These are phyloP conservation scores for Echeneis naucrates DNA, from an alignment of 2,797 vertebrate species.

Conservation along the genomic window DNA sequence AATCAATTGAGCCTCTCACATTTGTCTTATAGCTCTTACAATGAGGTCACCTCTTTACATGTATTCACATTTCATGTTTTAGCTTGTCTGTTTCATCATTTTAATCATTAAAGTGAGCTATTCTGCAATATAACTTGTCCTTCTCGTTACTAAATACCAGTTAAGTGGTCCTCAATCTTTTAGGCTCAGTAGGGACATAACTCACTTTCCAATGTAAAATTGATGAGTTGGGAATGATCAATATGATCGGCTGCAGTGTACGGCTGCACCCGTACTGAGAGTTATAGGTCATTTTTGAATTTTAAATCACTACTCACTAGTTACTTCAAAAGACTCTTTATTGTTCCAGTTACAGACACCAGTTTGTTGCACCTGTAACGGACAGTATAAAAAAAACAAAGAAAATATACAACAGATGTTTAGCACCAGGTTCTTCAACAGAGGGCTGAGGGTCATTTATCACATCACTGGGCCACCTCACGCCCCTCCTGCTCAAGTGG, in stretches of 20 bases:
- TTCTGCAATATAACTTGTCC: conserved; percentile 3
- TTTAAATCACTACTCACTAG: not conserved
- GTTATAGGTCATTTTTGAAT: not conserved
- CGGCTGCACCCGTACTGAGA: not conserved
- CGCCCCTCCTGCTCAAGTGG: conserved; percentile 57
- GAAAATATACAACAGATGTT: conserved; percentile 80
- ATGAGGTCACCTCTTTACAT: not conserved
- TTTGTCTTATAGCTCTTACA: not conserved
- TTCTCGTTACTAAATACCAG: not conserved
- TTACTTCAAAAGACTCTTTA: conserved; percentile 81
- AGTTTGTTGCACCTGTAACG: conserved; percentile 71
- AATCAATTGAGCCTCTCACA: not conserved
- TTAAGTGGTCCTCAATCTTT: not conserved
- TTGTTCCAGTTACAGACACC: conserved; percentile 77
- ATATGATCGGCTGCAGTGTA: not conserved
- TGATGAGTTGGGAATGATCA: not conserved
- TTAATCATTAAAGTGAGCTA: conserved; percentile 38
- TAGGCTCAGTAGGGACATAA: not conserved
- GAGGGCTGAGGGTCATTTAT: conserved; percentile 39
- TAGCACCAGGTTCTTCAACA: conserved; percentile 83
- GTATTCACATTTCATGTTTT: not conserved
- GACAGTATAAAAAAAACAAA: conserved; percentile 83
- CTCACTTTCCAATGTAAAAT: not conserved
- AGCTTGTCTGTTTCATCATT: conserved; percentile 19
- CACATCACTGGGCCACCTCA: conserved; percentile 53